Evolutionary conservation across 2,113 vertebrate genomes (phyloP), one percentile per base, ranked within the genome.

Genomic region (Tretioscincus oriximinensis): DNA sequence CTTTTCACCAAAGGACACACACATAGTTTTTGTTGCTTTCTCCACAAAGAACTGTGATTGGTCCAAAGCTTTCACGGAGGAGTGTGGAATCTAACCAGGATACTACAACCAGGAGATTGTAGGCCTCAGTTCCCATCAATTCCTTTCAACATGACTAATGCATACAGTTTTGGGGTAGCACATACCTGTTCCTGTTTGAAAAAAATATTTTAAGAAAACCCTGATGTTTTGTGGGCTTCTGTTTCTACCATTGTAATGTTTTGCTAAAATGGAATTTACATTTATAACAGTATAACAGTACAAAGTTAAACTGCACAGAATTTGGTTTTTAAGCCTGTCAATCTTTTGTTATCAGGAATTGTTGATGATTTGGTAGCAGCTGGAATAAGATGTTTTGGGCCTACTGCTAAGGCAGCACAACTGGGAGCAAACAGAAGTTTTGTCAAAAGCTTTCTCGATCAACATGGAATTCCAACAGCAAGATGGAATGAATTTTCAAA

Each of bases 401-500:
- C 97, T 0, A 94, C 91, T 1, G 95, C 96, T 60, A 94, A 94
- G 84, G 97, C 96, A 1, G 95, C 97, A 7, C 95, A 95, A 91
- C 74, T 98, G 84, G 96, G 97, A 87, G 95, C 96, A 81, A 93
- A 93, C 75, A 96, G 95, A 88, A 95, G 93, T 82, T 97, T 95
- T 54, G 93, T 96, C 82, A 98, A 94, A 89, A 93, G 95, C 77
- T 98, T 98, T 90, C 96, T 98, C 95, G 93, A 97, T 31, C 95
- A 95, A 0, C 96, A 97, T 47, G 86, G 92, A 29, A 95, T 98
- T 69, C 95, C 97, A 73, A 97, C 96, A 0, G 96, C 96, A 0
- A 95, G 95, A 16, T 97, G 97, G 93, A 91, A 90, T 88, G 93
- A 96, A 83, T 98, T 97, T 91, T 96, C 91, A 0, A 90, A 87